A percentile compares a stretch with the other conserved stretches of the same genome.
phyloP scores from a whole-genome alignment of 2,888 invertebrate species.

The Volucella zonaria region DNA sequence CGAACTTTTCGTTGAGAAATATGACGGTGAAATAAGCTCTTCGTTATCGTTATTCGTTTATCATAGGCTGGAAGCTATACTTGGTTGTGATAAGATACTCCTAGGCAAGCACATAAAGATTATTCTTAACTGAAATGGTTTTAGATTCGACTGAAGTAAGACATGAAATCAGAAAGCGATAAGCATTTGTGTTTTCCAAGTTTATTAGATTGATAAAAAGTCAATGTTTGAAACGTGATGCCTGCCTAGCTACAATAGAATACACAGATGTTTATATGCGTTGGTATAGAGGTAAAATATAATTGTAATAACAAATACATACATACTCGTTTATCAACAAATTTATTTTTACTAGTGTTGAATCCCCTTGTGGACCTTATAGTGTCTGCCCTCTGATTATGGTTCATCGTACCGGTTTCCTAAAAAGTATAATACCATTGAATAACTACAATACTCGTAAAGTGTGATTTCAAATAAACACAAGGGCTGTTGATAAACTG shows the following conservation, averaged over 20 bases:
- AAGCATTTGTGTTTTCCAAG: slow-evolving; percentile 44
- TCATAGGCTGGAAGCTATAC: slow-evolving; percentile 56
- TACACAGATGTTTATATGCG: neutral
- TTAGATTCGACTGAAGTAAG: slow-evolving; percentile 51
- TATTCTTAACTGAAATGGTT: slow-evolving; percentile 23
- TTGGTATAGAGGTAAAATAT: too few species aligned
- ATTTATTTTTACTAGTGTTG: too few species aligned
- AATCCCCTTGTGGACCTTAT: too few species aligned
- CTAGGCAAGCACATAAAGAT: slow-evolving; percentile 17
- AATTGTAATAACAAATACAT: too few species aligned
- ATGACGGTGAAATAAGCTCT: slow-evolving; percentile 47
- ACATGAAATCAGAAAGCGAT: slow-evolving; percentile 39
- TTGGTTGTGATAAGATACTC: slow-evolving; percentile 53
- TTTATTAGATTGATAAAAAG: slow-evolving; percentile 29
- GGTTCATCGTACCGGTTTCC: too few species aligned
- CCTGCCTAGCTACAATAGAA: slow-evolving; percentile 5
- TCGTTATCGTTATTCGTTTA: slow-evolving; percentile 30
- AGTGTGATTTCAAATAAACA: too few species aligned
- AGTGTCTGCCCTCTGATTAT: too few species aligned
- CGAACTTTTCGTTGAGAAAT: neutral
- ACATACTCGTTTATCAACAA: too few species aligned
- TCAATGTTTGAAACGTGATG: slow-evolving; percentile 13
- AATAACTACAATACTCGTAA: too few species aligned
- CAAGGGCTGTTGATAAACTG: too few species aligned
- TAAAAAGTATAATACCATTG: too few species aligned